Conservation (phyloP, 2,113 vertebrate species). For the Anthoscopus minutus region DNA sequence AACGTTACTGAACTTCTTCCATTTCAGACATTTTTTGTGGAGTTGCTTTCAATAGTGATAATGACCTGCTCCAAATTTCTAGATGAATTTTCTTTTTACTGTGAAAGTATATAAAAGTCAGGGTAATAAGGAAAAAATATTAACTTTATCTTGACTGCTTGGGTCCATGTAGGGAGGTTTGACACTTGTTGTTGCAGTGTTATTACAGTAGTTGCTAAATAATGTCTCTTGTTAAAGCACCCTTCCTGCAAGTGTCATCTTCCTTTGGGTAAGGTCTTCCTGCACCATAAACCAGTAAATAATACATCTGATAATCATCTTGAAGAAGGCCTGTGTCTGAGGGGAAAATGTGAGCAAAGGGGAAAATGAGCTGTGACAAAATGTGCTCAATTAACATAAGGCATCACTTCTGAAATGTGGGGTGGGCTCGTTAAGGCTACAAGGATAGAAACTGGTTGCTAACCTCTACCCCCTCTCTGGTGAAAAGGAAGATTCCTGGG, state of each 20-base stretch:
- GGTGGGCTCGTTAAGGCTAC: not conserved
- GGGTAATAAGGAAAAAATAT: not conserved
- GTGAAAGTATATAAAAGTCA: not conserved
- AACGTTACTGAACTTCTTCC: not conserved
- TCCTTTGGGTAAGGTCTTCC: not conserved
- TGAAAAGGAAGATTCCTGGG: not conserved
- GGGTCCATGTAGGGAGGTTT: not conserved
- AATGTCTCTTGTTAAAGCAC: not conserved
- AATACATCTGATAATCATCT: not conserved
- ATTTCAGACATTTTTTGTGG: not conserved
- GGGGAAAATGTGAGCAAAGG: not conserved
- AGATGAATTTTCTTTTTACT: not conserved
- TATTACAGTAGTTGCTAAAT: not conserved
- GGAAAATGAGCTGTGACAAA: not conserved
- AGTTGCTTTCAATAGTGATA: not conserved
- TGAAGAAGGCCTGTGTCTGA: not conserved
- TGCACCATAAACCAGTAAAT: not conserved
- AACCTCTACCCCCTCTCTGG: not conserved
- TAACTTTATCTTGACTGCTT: not conserved
- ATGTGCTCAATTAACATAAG: fast-evolving
- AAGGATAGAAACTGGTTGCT: not conserved
- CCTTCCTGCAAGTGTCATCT: not conserved
- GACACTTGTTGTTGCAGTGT: not conserved
- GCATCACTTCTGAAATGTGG: not conserved
- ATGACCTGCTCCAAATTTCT: not conserved